phyloP scores from a whole-genome alignment of 2,797 vertebrate genomes.

The Melanotaenia trifasciata region DNA sequence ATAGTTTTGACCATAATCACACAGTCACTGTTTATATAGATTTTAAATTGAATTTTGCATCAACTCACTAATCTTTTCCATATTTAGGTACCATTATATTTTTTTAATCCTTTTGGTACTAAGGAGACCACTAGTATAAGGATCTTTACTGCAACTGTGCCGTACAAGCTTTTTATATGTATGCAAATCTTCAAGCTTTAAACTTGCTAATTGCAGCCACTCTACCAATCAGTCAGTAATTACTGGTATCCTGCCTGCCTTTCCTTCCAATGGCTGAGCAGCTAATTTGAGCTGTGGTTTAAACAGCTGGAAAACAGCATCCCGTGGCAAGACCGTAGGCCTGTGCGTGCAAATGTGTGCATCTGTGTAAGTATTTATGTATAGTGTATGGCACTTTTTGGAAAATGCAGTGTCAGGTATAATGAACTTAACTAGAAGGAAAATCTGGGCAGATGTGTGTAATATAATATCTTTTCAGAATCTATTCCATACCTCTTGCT shows the following conservation, averaged over 20 bases:
- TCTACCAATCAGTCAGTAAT: conserved; percentile 90
- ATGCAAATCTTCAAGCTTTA: conserved; percentile 74
- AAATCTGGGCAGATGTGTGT: conserved; percentile 40
- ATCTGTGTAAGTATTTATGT: conserved; percentile 54
- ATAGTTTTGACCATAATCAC: conserved; percentile 30
- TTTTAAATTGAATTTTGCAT: neutral
- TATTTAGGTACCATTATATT: conserved; percentile 42
- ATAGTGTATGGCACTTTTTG: conserved; percentile 49
- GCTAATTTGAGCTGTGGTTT: conserved; percentile 87
- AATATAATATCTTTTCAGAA: conserved; percentile 44
- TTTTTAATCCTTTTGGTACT: conserved; percentile 24
- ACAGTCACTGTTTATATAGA: conserved; percentile 11
- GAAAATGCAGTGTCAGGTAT: conserved; percentile 51
- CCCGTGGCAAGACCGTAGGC: conserved; percentile 75
- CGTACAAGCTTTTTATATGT: conserved; percentile 51
- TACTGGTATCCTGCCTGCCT: conserved; percentile 88
- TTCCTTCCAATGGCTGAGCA: conserved; percentile 88
- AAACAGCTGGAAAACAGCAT: conserved; percentile 86
- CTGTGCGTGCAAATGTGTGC: conserved; percentile 47
- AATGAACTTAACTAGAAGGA: conserved; percentile 55
- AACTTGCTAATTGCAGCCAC: conserved; percentile 86
- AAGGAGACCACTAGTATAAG: neutral
- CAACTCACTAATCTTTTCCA: neutral
- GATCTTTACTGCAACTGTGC: conserved; percentile 40
- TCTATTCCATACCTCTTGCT: conserved; percentile 22